Evolutionary conservation across 1,140 invertebrate genomes (phyloP), one percentile per base, ranked within the genome.

Genomic region (Sminthurides bifidus): DNA sequence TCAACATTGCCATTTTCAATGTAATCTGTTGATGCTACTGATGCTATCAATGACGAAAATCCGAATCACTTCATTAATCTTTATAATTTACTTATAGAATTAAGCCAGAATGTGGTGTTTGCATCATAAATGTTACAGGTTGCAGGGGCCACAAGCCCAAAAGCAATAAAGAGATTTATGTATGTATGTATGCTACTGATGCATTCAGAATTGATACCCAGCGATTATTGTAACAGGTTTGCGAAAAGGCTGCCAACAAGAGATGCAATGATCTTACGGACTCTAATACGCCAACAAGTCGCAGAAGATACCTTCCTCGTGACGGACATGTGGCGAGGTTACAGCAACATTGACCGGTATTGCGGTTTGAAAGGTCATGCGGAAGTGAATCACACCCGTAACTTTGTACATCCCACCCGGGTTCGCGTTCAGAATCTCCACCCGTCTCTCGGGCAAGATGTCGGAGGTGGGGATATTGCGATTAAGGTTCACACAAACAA

Each of bases 401-500:
- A 46, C 15, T 59, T 54, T 43, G 57, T 54, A 21, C 27, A 17
- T 4, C 35, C 21, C 27, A 54, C 31, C 57, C 52, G 2, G 38
- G 2, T 6, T 17, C 23, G 3, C 10, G 19, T 21, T 41, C 5
- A n/a, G 24, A 40, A 6, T 30, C 19, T 12, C 3, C 6, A n/a
- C 15, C 23, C 6, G 24, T 23, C 6, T 19, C 31, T 10, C 24
- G 38, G n/a, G 6, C n/a, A 33, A 17, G 4, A 3, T 14, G 5
- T 43, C 4, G 15, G 14, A 12, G 24, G 23, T 15, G 2, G 27
- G n/a, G n/a, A n/a, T 17, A 31, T 17, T 3, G 4, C 26, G 33
- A 37, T 49, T 26, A 54, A 46, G 41, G 50, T 53, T 2, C 41
- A 58, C 26, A 53, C 40, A 3, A 58, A 58, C 24, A 52, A 30